phyloP scores from a whole-genome alignment of 2,888 invertebrate species.

The Scaptodrosophila latifasciaeformis region DNA sequence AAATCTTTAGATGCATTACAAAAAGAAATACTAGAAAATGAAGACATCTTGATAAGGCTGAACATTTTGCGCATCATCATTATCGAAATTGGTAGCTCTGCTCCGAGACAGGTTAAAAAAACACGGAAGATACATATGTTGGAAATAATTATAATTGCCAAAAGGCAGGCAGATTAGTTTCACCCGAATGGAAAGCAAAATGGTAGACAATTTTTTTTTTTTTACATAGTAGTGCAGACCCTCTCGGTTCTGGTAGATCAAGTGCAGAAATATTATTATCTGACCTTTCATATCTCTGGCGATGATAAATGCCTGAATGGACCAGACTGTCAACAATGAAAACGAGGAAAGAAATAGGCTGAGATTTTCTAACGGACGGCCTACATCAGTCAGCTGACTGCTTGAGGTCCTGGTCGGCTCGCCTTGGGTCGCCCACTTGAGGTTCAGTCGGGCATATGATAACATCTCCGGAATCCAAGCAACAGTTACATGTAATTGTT shows the following conservation, averaged over 20 bases:
- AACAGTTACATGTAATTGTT: slow-evolving; percentile 17
- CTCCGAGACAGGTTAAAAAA: neutral
- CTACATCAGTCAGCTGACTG: slow-evolving; percentile 50
- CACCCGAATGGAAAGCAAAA: slow-evolving; percentile 38
- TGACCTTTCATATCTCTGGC: slow-evolving; percentile 37
- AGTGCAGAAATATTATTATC: slow-evolving; percentile 34
- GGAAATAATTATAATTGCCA: slow-evolving; percentile 53
- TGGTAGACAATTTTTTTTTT: slow-evolving; percentile 1
- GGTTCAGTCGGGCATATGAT: slow-evolving; percentile 53
- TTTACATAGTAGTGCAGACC: neutral
- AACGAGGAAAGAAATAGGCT: slow-evolving; percentile 17
- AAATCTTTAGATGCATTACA: slow-evolving; percentile 48
- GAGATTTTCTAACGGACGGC: slow-evolving; percentile 37
- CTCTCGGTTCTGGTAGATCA: neutral
- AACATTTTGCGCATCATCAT: slow-evolving; percentile 55
- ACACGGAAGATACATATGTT: slow-evolving; percentile 11
- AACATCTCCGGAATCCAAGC: slow-evolving; percentile 38
- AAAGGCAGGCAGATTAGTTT: slow-evolving; percentile 47
- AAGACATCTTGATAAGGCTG: slow-evolving; percentile 42
- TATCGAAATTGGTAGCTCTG: slow-evolving; percentile 29
- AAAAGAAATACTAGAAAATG: slow-evolving; percentile 19
- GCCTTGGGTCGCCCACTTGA: slow-evolving; percentile 51
- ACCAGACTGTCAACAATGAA: slow-evolving; percentile 52
- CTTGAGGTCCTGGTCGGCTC: slow-evolving; percentile 19
- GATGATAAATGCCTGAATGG: slow-evolving; percentile 53